Evolutionary conservation across 1,140 invertebrate species (phyloP), one percentile per base, ranked within the genome.

Genomic region (Glomeris maerens): DNA sequence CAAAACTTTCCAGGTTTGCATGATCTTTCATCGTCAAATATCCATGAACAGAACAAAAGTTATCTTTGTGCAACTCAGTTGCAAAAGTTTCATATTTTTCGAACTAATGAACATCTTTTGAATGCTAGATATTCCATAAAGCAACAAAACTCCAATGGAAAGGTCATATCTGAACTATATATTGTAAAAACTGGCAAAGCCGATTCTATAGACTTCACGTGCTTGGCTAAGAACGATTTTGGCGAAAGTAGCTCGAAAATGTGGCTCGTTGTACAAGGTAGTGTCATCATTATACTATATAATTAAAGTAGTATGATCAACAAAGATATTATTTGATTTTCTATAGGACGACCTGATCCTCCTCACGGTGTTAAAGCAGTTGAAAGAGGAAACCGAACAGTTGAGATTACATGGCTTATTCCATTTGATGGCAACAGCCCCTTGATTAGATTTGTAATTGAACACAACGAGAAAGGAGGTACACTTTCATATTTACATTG

Each of bases 361-460:
- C n/a, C n/a, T n/a, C n/a, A n/a, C n/a, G n/a, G n/a, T n/a, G n/a
- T 94, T 17, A 91, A 90, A 69, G 84, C 96, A 21, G 69, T 92
- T 31, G 86, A 93, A 65, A 89, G 90, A 69, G 88, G 84, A 50
- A 90, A 89, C 55, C 76, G 87, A 53, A 83, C 81, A 3, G 85
- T 93, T 39, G 84, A 88, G 61, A 70, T 97, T 2, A 83, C 83
- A 14, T 97, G 93, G 92, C 81, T 81, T 23, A 81, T 84, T 47
- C 90, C 91, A 13, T 96, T 92, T 65, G 83, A 93, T 64, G 93
- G 93, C 54, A 95, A 96, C 66, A 90, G 86, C n/a, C 81, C 83
- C 0, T 84, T 97, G 53, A 86, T 81, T 55, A 78, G 81, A 62
- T 97, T 93, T 66, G 76, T 85, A 41, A 89, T 94, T 62, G 87